Evolutionary conservation across 2,113 vertebrate genomes (phyloP), one percentile per base, ranked within the genome.

Genomic region (Passer montanus): DNA sequence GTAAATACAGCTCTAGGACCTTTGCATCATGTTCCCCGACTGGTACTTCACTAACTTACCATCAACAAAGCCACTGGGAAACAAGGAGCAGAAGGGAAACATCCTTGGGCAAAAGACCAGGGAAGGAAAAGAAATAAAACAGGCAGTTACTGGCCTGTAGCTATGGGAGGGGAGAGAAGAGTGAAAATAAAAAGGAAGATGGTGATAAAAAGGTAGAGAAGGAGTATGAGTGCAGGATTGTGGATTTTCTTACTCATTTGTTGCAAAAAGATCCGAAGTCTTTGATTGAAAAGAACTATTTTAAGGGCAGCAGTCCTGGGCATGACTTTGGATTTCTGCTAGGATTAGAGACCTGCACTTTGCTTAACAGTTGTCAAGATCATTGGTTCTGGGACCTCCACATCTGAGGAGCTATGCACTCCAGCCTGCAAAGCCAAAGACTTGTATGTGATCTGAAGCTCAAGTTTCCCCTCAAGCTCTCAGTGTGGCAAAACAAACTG

Each of bases 401-500:
- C 74, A 84, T 47, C 35, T 47, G 62, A 93, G 73, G 85, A 81
- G 37, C 55, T 77, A 21, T 5, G 31, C 63, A 39, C 77, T 76
- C 46, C 88, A 87, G 67, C 37, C 77, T 91, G 93, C 90, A 90
- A 70, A 96, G 79, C 74, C 74, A 87, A 56, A 88, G 55, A 16
- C 13, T 52, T 18, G 15, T 63, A 69, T 91, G 83, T 90, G 85
- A 94, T 47, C 60, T 82, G 96, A 89, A 95, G 77, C 66, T 60
- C 81, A 95, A 96, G 66, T 60, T 87, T 75, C 44, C 79, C 58
- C 84, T 67, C 52, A 35, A 58, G 44, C 52, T 82, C 67, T 89
- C 85, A 31, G 56, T 75, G 88, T 89, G 64, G 85, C 55, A 86
- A 95, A 97, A 94, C 87, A 94, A 84, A 93, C 49, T 4, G 47